Conservation (phyloP, 1,140 invertebrate genomes). For the Neodiprion virginianus region DNA sequence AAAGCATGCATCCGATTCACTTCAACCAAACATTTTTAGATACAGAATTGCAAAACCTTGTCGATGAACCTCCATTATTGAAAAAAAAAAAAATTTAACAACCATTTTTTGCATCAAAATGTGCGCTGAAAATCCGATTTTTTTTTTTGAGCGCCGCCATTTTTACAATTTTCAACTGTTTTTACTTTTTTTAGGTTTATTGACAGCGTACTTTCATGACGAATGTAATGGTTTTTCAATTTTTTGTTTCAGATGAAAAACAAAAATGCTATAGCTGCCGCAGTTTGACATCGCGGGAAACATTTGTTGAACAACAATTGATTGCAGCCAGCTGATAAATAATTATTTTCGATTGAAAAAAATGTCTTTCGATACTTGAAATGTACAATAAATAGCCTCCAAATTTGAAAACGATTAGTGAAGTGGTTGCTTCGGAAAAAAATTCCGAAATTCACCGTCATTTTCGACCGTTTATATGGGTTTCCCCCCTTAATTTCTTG, state of each 20-base stretch:
- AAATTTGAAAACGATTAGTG: background rate
- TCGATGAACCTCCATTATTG: background rate
- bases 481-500: conserved; percentile 2
- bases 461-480: background rate
- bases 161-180: background rate
- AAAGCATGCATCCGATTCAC: background rate
- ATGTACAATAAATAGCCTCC: background rate
- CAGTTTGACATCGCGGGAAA: background rate
- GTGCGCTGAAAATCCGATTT: background rate
- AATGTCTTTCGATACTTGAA: background rate
- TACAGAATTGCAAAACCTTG: background rate
- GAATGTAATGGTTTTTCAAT: no score
- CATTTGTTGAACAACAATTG: background rate
- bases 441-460: background rate
- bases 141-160: background rate
- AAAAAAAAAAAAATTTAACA: background rate
- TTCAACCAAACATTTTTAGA: background rate
- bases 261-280: background rate
- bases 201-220: no score
- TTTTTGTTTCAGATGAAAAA: background rate
- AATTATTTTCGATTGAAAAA: background rate
- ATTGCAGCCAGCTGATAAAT: background rate
- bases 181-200: no score
- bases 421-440: no score
- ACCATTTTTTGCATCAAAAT: background rate